Percentiles rank a stretch among this genome's conserved stretches.
Conservation (phyloP, 64 coral and sea anemone genomes). For the Actinia tenebrosa region DNA sequence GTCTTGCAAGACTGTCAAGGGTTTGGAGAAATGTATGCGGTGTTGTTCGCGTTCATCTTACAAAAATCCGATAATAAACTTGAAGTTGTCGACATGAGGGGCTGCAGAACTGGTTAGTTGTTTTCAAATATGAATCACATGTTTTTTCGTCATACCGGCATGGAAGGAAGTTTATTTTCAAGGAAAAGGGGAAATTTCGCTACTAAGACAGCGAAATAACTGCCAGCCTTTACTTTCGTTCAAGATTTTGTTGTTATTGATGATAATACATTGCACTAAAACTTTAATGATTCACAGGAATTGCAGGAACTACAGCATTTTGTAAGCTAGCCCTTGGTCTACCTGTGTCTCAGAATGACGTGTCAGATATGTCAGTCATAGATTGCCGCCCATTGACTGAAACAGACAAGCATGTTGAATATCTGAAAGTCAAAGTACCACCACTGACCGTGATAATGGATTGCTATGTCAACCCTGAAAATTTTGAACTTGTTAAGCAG, state of each 20-base stretch:
- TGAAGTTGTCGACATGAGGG: slow-evolving; percentile 42
- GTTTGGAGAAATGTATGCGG: slow-evolving; percentile 29
- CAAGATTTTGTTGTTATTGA: neutral
- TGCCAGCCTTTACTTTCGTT: neutral
- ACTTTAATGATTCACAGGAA: neutral
- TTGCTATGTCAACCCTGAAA: slow-evolving; percentile 19
- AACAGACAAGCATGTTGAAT: neutral
- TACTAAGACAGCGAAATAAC: too few species aligned
- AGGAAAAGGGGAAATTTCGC: neutral
- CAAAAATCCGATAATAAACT: slow-evolving; percentile 24
- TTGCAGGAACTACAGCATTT: slow-evolving; percentile 52
- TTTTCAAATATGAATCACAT: neutral
- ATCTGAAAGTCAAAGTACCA: slow-evolving; percentile 6
- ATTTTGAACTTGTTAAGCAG: slow-evolving; percentile 42
- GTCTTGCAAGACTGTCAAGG: slow-evolving; percentile 15
- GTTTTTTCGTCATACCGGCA: too few species aligned
- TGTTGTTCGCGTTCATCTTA: slow-evolving; percentile 46
- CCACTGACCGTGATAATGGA: slow-evolving; percentile 38
- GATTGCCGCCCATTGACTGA: slow-evolving; percentile 8
- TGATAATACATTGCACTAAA: neutral
- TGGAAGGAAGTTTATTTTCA: too few species aligned
- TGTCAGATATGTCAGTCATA: slow-evolving; percentile 45
- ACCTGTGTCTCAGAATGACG: slow-evolving; percentile 53
- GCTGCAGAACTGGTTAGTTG: slow-evolving; percentile 50
- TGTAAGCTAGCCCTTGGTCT: slow-evolving; percentile 47